A percentile compares a stretch with the other conserved stretches of the same genome.
Conservation (phyloP, 2,797 vertebrate species). For the Carapus acus region DNA sequence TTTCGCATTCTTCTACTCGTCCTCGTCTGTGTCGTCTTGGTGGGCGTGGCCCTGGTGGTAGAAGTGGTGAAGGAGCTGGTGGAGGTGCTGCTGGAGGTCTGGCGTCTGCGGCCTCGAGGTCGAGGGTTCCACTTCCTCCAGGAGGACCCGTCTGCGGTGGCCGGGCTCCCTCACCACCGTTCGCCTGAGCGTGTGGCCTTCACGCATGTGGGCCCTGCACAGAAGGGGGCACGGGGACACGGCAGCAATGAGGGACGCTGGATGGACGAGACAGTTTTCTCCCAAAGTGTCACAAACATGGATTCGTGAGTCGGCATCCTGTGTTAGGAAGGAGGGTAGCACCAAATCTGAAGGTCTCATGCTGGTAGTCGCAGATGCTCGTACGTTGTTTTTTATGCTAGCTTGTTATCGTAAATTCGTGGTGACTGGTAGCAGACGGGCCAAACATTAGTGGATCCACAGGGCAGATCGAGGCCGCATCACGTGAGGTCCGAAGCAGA, state of each 20-base stretch:
- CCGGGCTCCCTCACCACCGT: slow-evolving; percentile 79
- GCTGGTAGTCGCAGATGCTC: neutral
- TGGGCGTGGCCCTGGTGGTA: slow-evolving; percentile 66
- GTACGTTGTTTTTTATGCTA: too few species aligned
- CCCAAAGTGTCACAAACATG: neutral
- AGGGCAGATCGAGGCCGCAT: too few species aligned
- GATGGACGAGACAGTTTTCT: neutral
- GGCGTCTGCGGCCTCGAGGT: slow-evolving; percentile 69
- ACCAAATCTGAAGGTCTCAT: neutral
- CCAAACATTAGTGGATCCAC: slow-evolving; percentile 8
- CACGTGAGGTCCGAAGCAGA: too few species aligned
- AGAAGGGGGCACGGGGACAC: neutral
- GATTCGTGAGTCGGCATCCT: too few species aligned
- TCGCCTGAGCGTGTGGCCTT: slow-evolving; percentile 66
- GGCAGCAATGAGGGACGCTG: neutral
- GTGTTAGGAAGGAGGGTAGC: neutral
- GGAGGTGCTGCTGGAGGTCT: slow-evolving; percentile 81
- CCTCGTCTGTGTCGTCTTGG: slow-evolving; percentile 36
- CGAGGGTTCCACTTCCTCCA: slow-evolving; percentile 75
- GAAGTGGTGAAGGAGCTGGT: slow-evolving; percentile 82
- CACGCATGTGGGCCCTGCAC: slow-evolving; percentile 63
- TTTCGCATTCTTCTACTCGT: slow-evolving; percentile 51
- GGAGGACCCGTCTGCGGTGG: slow-evolving; percentile 68
- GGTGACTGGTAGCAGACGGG: slow-evolving; percentile 1
- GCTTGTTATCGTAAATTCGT: neutral